Base-by-base conservation (phyloP, 2,797 vertebrate species). In the Phyllotis vaccarum region DNA sequence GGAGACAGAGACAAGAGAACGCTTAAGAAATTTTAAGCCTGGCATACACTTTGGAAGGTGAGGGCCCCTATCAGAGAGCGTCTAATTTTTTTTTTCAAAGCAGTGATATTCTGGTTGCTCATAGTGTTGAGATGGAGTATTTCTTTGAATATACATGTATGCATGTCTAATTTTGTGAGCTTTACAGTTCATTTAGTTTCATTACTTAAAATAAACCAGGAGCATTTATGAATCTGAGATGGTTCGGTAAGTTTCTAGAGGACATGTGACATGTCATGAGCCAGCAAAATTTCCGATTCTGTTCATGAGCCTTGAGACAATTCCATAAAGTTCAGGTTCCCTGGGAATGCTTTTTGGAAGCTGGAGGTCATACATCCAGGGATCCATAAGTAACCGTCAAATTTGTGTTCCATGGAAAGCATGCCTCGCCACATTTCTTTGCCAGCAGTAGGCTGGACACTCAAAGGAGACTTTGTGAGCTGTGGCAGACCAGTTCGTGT, bases 381-480 rank as follows among this genome's bases (percentile, higher is more conserved):
- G 56, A 80, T 91, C 97, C 90, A 94, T 95, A 95, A 95, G 78
- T 96, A 94, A 86, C 85, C 58, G 14, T 88, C 60, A 17, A 94
- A 66, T 96, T 95, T 94, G 58, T 95, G 62, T 94, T 90, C 90
- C 37, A 6, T 64, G 78, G 70, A 86, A 94, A 89, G 60, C 19
- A 13, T 81, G 86, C 87, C 90, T 83, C 37, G 88, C 82, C 95
- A 87, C 21, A 88, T 96, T 66, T 80, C 82, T 90, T 95, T 95
- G 91, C 96, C 90, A 95, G 81, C 72, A 92, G 31, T 43, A 74
- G 68, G 60, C 81, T 31, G 86, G 75, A n/a, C 70, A 17, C 27
- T 97, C 78, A 97, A 88, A 96, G 94, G 90, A 74, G 78, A 93
- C 91, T 90, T 76, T 97, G 94, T 93, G 46, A 74, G 58, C 85